Base-by-base conservation (phyloP, 1,140 invertebrate genomes). In the Pteromalus puparum region DNA sequence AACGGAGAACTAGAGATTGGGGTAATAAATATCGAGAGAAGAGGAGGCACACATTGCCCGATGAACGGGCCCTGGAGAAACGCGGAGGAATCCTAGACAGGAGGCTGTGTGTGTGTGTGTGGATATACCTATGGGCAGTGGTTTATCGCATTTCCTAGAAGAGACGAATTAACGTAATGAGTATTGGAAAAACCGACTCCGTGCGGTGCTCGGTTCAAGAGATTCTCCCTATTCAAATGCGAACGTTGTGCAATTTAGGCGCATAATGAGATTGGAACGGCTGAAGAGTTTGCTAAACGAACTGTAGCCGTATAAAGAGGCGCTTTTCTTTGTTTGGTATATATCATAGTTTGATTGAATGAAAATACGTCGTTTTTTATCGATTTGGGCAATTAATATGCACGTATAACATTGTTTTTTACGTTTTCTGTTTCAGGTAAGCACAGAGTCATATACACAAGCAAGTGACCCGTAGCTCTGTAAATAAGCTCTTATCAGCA, bases 371-470 rank as follows among this genome's bases (percentile, higher is more conserved):
- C 6, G n/a, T 34, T 30, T 34, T 34, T 34, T 34, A 34, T 34
- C 30, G 30, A 34, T 34, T 34, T 5, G 30, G 6, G 30, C 30
- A 4, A 34, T 34, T 4, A 34, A 42, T 34, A 34, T 42, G 38
- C 38, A 10, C 18, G 7, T 21, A 9, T 61, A n/a, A 61, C 18
- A 61, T n/a, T 34, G 30, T 61, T 61, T 61, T 61, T 61, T 61
- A 61, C 65, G 28, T 12, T 80, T 81, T 81, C 7, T 72, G 78
- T 81, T 81, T 26, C 78, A 81, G 78, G 78, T 81, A 81, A 81
- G 78, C 67, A 72, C 28, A 15, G 70, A 46, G 21, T 61, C 21
- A 7, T 21, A 53, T 0, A 13, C 13, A 13, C 46, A 13, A 61
- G 2, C 38, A 48, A 15, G 15, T 34, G 3, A 34, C 30, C n/a